Percentiles rank a stretch among this genome's conserved stretches.
Conservation (phyloP, 2,797 vertebrate genomes). For the Tadarida brasiliensis region DNA sequence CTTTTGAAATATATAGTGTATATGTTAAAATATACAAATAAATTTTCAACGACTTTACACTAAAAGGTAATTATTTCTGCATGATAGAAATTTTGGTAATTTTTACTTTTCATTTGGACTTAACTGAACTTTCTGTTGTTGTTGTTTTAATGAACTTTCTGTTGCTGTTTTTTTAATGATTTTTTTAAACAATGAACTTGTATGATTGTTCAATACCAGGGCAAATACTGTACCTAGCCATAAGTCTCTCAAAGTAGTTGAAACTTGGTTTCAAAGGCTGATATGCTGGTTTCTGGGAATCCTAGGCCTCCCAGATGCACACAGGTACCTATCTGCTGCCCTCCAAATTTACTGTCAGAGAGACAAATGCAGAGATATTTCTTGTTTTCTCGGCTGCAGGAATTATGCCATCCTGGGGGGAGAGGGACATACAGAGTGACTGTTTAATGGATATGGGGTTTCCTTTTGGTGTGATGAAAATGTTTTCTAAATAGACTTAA, state of each 20-base stretch:
- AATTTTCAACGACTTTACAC: neutral
- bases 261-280: neutral
- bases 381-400: neutral
- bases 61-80: constrained; percentile 1
- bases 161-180: neutral
- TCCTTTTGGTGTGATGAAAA: neutral
- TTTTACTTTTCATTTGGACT: constrained; percentile 38
- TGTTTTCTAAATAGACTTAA: neutral
- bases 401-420: neutral
- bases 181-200: constrained; percentile 3
- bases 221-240: neutral
- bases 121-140: neutral
- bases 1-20: neutral
- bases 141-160: neutral
- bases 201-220: neutral
- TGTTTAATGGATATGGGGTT: neutral
- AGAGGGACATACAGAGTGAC: neutral
- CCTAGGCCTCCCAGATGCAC: neutral
- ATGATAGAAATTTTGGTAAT: neutral
- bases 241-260: neutral
- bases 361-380: neutral
- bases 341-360: neutral
- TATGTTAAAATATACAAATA: neutral
- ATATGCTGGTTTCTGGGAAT: neutral
- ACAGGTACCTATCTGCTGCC: neutral